Conservation (phyloP, 2,888 invertebrate genomes). For the Cartodere bifasciata region DNA sequence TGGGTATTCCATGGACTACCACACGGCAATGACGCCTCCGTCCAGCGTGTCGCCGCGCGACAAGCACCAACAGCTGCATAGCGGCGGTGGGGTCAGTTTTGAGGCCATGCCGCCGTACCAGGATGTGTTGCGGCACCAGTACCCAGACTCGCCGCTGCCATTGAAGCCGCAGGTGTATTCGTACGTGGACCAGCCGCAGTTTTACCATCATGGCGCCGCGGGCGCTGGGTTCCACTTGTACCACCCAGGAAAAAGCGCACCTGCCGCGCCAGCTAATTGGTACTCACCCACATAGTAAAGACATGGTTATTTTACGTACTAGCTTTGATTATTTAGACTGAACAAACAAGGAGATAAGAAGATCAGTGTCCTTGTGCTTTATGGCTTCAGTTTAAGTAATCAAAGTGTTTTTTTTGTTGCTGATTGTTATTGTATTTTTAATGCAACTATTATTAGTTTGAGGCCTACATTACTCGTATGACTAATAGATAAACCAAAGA, state of each 20-base stretch:
- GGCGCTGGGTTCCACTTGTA: constrained; percentile 71
- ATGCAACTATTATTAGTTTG: too few species aligned
- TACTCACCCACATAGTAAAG: constrained; percentile 36
- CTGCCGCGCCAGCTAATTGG: constrained; percentile 34
- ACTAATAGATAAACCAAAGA: constrained; percentile 31
- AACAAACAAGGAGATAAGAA: too few species aligned
- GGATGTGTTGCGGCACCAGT: constrained; percentile 46
- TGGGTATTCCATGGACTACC: constrained; percentile 64
- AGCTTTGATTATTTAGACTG: too few species aligned
- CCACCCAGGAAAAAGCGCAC: constrained; percentile 55
- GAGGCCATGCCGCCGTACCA: constrained; percentile 35
- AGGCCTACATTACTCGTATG: constrained; percentile 24
- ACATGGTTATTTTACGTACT: too few species aligned
- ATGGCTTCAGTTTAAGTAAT: too few species aligned
- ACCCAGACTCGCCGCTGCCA: constrained; percentile 58
- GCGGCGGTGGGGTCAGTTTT: constrained; percentile 37
- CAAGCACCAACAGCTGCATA: constrained; percentile 52
- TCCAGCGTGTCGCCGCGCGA: constrained; percentile 94
- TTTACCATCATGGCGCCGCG: constrained; percentile 56
- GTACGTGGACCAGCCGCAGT: constrained; percentile 67
- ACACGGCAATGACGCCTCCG: constrained; percentile 92
- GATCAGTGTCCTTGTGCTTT: too few species aligned
- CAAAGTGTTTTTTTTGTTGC: too few species aligned
- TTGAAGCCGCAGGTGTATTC: constrained; percentile 86
- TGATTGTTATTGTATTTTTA: constrained; percentile 22